Conservation (phyloP, 2,113 vertebrate genomes). For the Entomyzon cyanotis region DNA sequence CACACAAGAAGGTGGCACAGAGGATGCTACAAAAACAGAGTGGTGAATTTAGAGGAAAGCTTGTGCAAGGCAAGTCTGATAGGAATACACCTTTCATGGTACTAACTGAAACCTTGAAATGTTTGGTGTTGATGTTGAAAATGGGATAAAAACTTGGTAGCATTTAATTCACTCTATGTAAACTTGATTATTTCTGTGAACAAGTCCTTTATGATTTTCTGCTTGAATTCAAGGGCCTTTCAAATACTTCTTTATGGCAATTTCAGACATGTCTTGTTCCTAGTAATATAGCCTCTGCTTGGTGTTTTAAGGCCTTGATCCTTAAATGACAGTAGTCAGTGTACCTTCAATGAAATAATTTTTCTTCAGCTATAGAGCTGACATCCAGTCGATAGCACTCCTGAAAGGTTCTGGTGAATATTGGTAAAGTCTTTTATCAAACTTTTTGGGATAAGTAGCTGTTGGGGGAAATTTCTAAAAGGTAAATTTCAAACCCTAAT, state of each 20-base stretch:
- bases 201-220: neutral
- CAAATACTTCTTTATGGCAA: neutral
- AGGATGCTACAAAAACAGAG: neutral
- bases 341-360: neutral
- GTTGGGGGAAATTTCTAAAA: conserved; percentile 24
- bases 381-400: neutral
- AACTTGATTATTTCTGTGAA: neutral
- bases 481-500: conserved; percentile 31
- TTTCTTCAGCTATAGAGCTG: neutral
- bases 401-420: neutral
- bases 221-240: neutral
- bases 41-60: neutral
- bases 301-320: neutral
- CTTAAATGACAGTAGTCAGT: neutral
- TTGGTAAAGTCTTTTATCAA: neutral
- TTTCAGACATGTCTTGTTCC: neutral
- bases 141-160: neutral
- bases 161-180: neutral
- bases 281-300: neutral
- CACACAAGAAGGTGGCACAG: neutral
- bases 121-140: neutral
- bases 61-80: neutral
- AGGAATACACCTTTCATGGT: neutral
- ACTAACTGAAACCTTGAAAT: neutral
- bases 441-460: neutral